Evolutionary conservation across 2,797 vertebrate species (phyloP).

Genomic region (Nannoperca obscura): DNA sequence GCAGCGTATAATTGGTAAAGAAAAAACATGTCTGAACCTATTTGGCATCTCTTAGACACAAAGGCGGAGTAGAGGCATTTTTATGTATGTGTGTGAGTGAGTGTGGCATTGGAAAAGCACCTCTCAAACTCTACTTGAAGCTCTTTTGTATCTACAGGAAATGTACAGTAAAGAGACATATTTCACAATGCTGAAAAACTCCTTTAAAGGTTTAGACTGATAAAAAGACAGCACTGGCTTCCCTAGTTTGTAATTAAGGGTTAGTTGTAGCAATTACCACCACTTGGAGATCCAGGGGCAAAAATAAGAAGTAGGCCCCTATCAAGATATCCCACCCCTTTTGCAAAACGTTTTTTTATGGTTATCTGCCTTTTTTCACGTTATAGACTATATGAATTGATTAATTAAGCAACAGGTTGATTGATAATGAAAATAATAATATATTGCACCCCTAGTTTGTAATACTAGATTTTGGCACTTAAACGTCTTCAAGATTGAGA

Average conservation of each 20-base stretch:
- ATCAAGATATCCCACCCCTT: background rate
- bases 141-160: slow-evolving; percentile 21
- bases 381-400: background rate
- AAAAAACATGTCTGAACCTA: slow-evolving; percentile 76
- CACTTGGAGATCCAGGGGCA: background rate
- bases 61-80: slow-evolving; percentile 29
- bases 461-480: background rate
- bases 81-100: slow-evolving; percentile 19
- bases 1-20: slow-evolving; percentile 72
- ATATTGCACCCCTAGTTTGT: background rate
- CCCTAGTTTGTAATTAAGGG: slow-evolving; percentile 52
- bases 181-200: slow-evolving; percentile 9
- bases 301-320: background rate
- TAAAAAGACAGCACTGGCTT: slow-evolving; percentile 23
- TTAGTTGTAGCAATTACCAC: slow-evolving; percentile 8
- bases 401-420: background rate
- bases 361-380: no score
- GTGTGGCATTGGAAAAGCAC: slow-evolving; percentile 5
- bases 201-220: slow-evolving; percentile 17
- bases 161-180: slow-evolving; percentile 16
- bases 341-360: no score
- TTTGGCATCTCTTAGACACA: slow-evolving; percentile 50
- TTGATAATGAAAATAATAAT: background rate
- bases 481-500: no score
- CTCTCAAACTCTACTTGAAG: background rate